Evolutionary conservation across 1,140 invertebrate species (phyloP), one percentile per base, ranked within the genome.

Genomic region (Leptinotarsa texana): DNA sequence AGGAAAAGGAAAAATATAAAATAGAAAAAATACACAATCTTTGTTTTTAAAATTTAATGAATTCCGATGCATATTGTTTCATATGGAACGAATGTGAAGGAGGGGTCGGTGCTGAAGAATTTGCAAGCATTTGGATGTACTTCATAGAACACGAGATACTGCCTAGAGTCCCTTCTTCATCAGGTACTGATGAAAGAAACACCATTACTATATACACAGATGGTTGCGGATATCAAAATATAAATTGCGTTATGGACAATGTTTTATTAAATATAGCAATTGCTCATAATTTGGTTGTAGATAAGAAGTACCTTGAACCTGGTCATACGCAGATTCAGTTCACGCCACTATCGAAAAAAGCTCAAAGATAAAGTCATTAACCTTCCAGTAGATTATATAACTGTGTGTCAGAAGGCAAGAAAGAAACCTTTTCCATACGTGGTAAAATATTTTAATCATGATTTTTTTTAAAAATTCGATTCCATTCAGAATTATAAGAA

Each of bases 181-280:
- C 21, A 17, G 27, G 33, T 22, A 33, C 67, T 69, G 42, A 27
- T 11, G 67, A 69, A 69, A 69, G 67, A 27, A 24, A 42, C 27
- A 69, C 67, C 67, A 69, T 69, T 33, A 69, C 75, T 13, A 73
- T 78, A 63, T 78, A 65, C 49, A 78, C 74, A 47, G 74, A 75
- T 62, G 70, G 77, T 6, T 78, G 77, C 65, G 61, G 74, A 8
- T 75, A 79, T 24, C 77, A 78, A 76, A 79, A 78, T 51, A 77
- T 81, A n/a, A 51, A 51, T 51, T 51, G 49, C 17, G 13, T 51
- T 15, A 15, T 51, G 49, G 49, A 11, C 49, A 51, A 80, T 78
- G 78, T 74, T 51, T 67, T 82, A 21, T 47, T 71, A n/a, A 47
- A 73, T 61, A 67, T 78, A 42, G 63, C 22, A 27, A 69, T 74